Evolutionary conservation across 2,797 vertebrate species (phyloP), one percentile per base, ranked within the genome.

Genomic region (Hypotaenidia okinawae): DNA sequence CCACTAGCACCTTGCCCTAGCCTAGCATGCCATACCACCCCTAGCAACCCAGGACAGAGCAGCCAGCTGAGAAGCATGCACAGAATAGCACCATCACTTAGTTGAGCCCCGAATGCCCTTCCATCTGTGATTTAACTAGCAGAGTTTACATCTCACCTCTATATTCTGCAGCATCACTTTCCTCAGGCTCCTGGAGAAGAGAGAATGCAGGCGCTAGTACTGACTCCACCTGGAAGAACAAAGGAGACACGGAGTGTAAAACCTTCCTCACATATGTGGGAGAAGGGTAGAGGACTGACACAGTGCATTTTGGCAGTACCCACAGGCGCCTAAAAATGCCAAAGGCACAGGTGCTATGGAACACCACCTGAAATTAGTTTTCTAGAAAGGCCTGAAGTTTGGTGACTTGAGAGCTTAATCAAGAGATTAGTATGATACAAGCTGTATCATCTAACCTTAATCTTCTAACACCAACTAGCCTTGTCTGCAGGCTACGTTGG

Each of bases 391-490:
- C 6, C 35, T 27, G 2, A 18, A n/a, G 2, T 2, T 8, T 6
- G 24, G 16, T 0, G 32, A 64, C 23, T 33, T 11, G 39, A 21
- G 16, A 37, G 24, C 10, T 43, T 35, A 25, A 35, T 3, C 22
- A 10, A 19, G 23, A 68, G 11, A 24, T 4, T 30, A 7, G 13
- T 0, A 9, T 2, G 16, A 2, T 2, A 25, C 22, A 8, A 51
- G 8, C 3, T 1, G 3, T 2, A 5, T 4, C 1, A 16, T 4
- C 35, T 6, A 11, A 24, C 8, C 39, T 30, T 24, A 1, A 0
- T 1, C 14, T 0, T 11, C 4, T 6, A 30, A 6, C 41, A 4
- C 23, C 19, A 4, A 7, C 24, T 6, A 24, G 25, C 5, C 8
- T 17, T 1, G 6, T 2, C 39, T 3, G 33, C 41, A 45, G 25